Conservation (phyloP, 1,140 invertebrate genomes). For the Carposina sasakii region DNA sequence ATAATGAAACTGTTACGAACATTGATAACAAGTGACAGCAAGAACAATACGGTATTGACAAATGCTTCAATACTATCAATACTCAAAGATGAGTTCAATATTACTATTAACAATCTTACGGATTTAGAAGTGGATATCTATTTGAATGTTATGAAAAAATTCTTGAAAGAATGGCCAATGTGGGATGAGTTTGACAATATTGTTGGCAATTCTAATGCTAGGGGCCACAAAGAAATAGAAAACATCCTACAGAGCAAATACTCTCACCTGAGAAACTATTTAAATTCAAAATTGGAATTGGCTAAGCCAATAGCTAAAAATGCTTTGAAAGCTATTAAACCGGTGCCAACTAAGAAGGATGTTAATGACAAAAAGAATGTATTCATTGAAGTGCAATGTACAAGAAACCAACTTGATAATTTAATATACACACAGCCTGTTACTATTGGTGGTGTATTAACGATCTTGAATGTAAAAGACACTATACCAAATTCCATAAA, state of each 20-base stretch:
- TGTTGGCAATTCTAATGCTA: slow-evolving; percentile 24
- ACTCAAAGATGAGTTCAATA: slow-evolving; percentile 43
- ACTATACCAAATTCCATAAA: not conserved
- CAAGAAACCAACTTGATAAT: slow-evolving; percentile 39
- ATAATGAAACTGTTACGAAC: not conserved
- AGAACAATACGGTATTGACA: slow-evolving; percentile 47
- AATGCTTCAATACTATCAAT: slow-evolving; percentile 52
- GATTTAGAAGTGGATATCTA: slow-evolving; percentile 48
- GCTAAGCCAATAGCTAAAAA: slow-evolving; percentile 23
- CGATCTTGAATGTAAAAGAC: not conserved
- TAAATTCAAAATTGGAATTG: slow-evolving; percentile 26
- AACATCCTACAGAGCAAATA: slow-evolving; percentile 35
- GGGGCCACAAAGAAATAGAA: slow-evolving; percentile 22
- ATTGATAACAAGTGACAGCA: slow-evolving; percentile 40
- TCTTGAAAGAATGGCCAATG: slow-evolving; percentile 53
- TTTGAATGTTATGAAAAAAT: slow-evolving; percentile 50
- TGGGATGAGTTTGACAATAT: slow-evolving; percentile 51
- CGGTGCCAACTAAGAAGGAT: slow-evolving; percentile 1
- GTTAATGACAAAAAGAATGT: slow-evolving; percentile 16
- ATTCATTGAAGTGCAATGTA: slow-evolving; percentile 37
- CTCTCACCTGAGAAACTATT: slow-evolving; percentile 34
- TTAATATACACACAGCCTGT: slow-evolving; percentile 36
- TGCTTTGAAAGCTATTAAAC: slow-evolving; percentile 6
- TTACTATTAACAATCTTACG: slow-evolving; percentile 28
- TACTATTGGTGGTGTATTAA: slow-evolving; percentile 18